phyloP scores from a whole-genome alignment of 2,797 vertebrate genomes.

The Bufotes viridis region DNA sequence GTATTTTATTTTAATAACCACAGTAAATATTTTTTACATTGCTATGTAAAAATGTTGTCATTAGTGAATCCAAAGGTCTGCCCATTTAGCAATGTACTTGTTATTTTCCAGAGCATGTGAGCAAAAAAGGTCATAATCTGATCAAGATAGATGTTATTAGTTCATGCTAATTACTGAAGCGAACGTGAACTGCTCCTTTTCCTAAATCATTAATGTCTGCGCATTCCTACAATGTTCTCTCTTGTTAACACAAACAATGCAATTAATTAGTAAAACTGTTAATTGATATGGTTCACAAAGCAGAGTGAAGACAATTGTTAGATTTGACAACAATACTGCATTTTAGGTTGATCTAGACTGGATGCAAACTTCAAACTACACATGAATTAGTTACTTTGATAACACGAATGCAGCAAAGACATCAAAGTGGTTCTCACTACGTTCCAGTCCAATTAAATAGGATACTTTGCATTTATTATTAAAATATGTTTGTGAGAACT shows the following conservation, averaged over 20 bases:
- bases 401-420: not conserved
- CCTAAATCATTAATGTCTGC: constrained; percentile 29
- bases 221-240: constrained; percentile 3
- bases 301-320: constrained; percentile 21
- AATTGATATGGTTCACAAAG: constrained; percentile 40
- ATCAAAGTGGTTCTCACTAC: not conserved
- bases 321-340: constrained; percentile 6
- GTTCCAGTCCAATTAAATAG: no score
- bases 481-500: no score
- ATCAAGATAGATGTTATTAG: constrained; percentile 5
- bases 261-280: constrained; percentile 40
- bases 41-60: not conserved
- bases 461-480: no score
- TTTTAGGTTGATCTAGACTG: not conserved
- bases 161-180: constrained; percentile 13
- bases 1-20: not conserved
- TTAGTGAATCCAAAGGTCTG: not conserved
- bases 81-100: constrained; percentile 5
- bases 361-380: not conserved
- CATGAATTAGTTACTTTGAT: not conserved
- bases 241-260: constrained; percentile 44
- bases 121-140: constrained; percentile 6
- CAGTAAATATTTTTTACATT: not conserved
- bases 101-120: not conserved
- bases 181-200: not conserved